These are phyloP conservation scores for Sternarchorhynchus goeldii DNA, from an alignment of 2,797 vertebrate genomes.

Conservation along the genomic window DNA sequence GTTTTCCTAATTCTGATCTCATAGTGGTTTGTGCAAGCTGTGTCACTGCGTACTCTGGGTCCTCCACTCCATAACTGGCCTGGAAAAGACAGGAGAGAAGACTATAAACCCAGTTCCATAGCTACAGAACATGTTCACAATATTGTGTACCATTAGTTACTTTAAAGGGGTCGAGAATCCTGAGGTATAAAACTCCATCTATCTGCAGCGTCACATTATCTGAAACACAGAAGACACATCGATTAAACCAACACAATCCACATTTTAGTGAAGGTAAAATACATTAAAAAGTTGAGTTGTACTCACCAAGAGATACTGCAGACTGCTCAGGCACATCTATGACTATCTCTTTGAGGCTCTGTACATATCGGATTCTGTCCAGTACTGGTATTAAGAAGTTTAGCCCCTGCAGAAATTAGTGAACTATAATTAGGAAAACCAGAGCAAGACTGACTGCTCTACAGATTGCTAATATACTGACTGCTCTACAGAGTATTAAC, in stretches of 20 bases:
- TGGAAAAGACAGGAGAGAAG: slow-evolving; percentile 56
- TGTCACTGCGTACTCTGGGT: slow-evolving; percentile 95
- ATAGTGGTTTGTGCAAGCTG: slow-evolving; percentile 97
- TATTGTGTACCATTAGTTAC: slow-evolving; percentile 62
- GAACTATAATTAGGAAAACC: neutral
- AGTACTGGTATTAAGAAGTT: slow-evolving; percentile 93
- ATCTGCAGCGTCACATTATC: slow-evolving; percentile 97
- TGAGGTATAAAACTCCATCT: slow-evolving; percentile 93
- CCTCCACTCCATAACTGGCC: slow-evolving; percentile 97
- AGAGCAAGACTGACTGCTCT: neutral
- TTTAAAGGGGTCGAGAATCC: slow-evolving; percentile 94
- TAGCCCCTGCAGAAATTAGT: slow-evolving; percentile 80
- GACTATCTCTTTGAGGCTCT: slow-evolving; percentile 97
- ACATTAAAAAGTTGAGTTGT: neutral
- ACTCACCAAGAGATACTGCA: slow-evolving; percentile 88
- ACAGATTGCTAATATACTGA: slow-evolving; percentile 64
- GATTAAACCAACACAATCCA: neutral
- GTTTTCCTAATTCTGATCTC: slow-evolving; percentile 96
- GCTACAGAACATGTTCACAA: neutral
- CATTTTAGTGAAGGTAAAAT: neutral
- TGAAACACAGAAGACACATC: slow-evolving; percentile 56
- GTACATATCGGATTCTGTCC: slow-evolving; percentile 90
- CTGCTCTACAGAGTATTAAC: neutral
- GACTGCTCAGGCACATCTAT: slow-evolving; percentile 98
- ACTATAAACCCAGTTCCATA: neutral